Conservation (phyloP, 2,888 invertebrate species). For the Argyresthia albistria region DNA sequence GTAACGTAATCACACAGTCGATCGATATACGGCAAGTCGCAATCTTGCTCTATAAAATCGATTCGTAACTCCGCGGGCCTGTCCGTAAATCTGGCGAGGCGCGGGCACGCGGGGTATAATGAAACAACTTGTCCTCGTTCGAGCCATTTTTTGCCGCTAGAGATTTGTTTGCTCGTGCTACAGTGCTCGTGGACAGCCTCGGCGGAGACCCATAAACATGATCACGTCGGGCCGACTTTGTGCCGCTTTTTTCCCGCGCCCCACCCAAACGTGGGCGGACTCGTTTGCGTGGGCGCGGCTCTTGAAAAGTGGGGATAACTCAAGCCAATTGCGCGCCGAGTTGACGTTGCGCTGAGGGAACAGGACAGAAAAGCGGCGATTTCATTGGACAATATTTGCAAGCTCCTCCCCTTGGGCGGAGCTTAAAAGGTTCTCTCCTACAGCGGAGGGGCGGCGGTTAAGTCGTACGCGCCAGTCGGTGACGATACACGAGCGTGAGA, state of each 20-base stretch:
- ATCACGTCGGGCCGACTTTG: conserved; percentile 51
- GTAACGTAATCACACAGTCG: not conserved
- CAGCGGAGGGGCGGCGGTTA: conserved; percentile 63
- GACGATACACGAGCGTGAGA: conserved; percentile 54
- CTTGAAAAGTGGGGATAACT: conserved; percentile 32
- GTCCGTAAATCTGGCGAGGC: conserved; percentile 63
- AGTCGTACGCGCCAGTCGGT: conserved; percentile 66
- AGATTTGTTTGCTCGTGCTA: conserved; percentile 65
- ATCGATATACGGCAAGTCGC: conserved; percentile 3
- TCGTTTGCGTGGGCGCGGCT: conserved; percentile 23
- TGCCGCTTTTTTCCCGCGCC: conserved; percentile 61
- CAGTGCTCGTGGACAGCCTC: conserved; percentile 61
- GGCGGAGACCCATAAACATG: conserved; percentile 70
- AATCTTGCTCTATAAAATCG: conserved; percentile 17
- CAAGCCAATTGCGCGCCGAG: conserved; percentile 34
- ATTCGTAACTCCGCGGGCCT: conserved; percentile 35
- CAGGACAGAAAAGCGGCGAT: conserved; percentile 42
- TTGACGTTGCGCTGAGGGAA: conserved; percentile 32
- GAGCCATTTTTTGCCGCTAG: conserved; percentile 67
- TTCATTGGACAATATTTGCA: conserved; percentile 37
- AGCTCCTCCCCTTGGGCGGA: conserved; percentile 47
- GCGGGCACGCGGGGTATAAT: conserved; percentile 18
- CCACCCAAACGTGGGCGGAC: conserved; percentile 44
- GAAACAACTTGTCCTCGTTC: conserved; percentile 64
- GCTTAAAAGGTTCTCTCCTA: conserved; percentile 51